Conservation (phyloP, 2,797 vertebrate genomes). For the Aselliscus stoliczkanus region DNA sequence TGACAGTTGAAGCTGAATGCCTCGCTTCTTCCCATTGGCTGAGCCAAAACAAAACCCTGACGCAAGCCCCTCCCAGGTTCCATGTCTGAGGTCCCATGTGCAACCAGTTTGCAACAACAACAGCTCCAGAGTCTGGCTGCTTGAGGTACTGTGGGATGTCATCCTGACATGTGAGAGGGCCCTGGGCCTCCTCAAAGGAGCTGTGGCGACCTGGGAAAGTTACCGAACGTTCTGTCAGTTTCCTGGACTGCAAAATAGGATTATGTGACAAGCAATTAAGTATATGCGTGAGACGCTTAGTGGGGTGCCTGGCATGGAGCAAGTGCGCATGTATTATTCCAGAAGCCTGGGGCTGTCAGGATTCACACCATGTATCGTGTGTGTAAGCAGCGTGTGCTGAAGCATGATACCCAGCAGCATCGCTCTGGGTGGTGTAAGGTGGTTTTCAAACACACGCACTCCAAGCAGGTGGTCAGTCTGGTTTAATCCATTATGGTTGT, state of each 20-base stretch:
- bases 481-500: slow-evolving; percentile 74
- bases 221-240: neutral
- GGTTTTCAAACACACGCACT: neutral
- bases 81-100: neutral
- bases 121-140: neutral
- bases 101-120: neutral
- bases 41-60: neutral
- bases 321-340: rapidly evolving
- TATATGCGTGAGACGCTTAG: rapidly evolving
- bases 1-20: neutral
- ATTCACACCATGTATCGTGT: rapidly evolving
- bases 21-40: neutral
- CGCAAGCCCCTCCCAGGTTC: neutral
- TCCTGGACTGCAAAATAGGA: neutral
- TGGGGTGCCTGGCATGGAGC: neutral
- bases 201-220: neutral
- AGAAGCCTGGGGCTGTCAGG: neutral
- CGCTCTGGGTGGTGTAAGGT: neutral
- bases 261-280: neutral
- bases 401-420: rapidly evolving
- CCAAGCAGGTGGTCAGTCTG: neutral
- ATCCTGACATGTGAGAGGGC: neutral
- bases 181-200: neutral
- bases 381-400: too few species aligned
- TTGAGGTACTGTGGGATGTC: rapidly evolving